A percentile compares a stretch with the other conserved stretches of the same genome.
phyloP scores from a whole-genome alignment of 2,797 vertebrate genomes.

The Hydrocynus forskahlii region DNA sequence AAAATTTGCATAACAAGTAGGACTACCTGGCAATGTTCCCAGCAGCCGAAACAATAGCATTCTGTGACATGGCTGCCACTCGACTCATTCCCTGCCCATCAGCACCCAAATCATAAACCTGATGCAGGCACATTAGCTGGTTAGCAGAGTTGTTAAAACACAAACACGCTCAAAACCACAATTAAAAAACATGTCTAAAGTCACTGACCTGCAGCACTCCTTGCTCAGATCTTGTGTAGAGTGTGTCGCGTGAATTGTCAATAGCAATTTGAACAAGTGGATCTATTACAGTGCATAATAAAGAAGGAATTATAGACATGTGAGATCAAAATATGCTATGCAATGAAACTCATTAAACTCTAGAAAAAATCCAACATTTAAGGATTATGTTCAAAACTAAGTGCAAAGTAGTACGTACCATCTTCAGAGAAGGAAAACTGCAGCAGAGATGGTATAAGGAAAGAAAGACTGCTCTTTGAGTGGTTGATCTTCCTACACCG shows the following conservation, averaged over 20 bases:
- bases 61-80: conserved; percentile 92
- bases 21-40: conserved; percentile 92
- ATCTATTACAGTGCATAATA: conserved; percentile 74
- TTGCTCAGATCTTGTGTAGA: conserved; percentile 95
- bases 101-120: conserved; percentile 94
- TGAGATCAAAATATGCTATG: not conserved
- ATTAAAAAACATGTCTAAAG: not conserved
- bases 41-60: conserved; percentile 86
- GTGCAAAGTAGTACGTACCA: conserved; percentile 74
- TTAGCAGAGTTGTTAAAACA: not conserved
- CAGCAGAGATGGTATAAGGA: conserved; percentile 92
- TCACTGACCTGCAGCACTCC: conserved; percentile 89
- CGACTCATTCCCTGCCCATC: conserved; percentile 94
- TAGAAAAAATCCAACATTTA: not conserved
- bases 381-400: not conserved
- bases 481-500: conserved; percentile 98
- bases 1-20: not conserved
- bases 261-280: conserved; percentile 94
- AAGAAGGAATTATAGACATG: not conserved
- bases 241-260: conserved; percentile 91
- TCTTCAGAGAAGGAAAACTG: conserved; percentile 98
- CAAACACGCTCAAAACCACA: not conserved
- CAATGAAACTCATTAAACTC: not conserved
- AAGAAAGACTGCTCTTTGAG: conserved; percentile 92
- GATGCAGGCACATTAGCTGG: conserved; percentile 19